Evolutionary conservation across 2,888 invertebrate species (phyloP).

Genomic region (Nebria brevicollis): DNA sequence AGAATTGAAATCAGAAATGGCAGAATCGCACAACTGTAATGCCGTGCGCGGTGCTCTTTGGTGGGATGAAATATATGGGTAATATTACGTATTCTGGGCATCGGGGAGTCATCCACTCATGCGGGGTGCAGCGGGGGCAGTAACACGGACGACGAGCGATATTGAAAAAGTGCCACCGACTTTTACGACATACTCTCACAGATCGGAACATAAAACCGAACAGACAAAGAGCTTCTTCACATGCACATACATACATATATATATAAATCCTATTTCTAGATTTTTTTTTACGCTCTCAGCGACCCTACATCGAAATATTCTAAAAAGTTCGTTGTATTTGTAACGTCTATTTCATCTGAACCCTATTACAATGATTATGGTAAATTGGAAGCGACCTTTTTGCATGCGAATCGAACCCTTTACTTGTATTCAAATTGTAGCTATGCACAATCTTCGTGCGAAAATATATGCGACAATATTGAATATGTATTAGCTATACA

Average conservation of each 20-base stretch:
- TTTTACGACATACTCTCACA: conserved; percentile 23
- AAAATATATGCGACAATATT: conserved; percentile 42
- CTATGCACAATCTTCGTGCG: conserved; percentile 34
- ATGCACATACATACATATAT: background rate
- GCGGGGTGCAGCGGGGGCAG: background rate
- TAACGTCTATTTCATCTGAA: background rate
- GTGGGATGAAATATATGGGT: background rate
- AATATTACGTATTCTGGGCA: conserved; percentile 44
- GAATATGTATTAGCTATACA: conserved; percentile 35
- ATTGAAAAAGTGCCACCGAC: conserved; percentile 35
- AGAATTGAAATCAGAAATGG: conserved; percentile 47
- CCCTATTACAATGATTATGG: too few species aligned
- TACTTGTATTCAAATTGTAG: conserved; percentile 37
- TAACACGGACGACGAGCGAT: conserved; percentile 14
- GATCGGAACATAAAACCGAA: conserved; percentile 13
- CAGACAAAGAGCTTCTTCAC: background rate
- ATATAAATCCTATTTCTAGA: background rate
- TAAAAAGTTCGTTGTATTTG: background rate
- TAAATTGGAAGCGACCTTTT: background rate
- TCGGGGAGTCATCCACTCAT: conserved; percentile 32
- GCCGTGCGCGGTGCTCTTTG: background rate
- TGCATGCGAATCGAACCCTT: background rate
- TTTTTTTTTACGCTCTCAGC: background rate
- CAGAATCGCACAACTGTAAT: conserved; percentile 41
- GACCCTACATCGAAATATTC: background rate